These are phyloP conservation scores for Macrotis lagotis DNA, from an alignment of 2,113 vertebrate genomes.

Conservation along the genomic window DNA sequence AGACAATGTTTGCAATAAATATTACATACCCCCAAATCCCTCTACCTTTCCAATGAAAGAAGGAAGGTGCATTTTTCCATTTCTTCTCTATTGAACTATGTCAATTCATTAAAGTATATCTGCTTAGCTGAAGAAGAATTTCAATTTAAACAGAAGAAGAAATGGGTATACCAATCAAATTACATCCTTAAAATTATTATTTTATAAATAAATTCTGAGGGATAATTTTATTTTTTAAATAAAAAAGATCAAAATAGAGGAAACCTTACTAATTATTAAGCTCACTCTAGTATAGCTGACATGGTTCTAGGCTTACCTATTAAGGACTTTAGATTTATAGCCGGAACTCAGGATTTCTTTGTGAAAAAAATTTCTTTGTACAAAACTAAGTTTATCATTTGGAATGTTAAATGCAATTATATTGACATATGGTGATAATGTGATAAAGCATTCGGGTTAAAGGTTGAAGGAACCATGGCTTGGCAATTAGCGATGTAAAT, in stretches of 20 bases:
- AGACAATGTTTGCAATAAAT: background rate
- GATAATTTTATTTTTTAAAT: slow-evolving; percentile 35
- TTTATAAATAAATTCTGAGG: slow-evolving; percentile 19
- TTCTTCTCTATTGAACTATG: background rate
- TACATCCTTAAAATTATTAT: background rate
- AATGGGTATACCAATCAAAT: background rate
- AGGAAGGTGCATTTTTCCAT: background rate
- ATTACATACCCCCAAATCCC: background rate
- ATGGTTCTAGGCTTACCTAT: slow-evolving; percentile 24
- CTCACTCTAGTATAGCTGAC: slow-evolving; percentile 7
- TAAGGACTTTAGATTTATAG: slow-evolving; percentile 52
- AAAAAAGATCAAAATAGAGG: slow-evolving; percentile 16
- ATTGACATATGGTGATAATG: slow-evolving; percentile 90
- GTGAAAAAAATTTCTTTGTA: slow-evolving; percentile 77
- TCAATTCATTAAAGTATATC: background rate
- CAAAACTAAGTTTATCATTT: slow-evolving; percentile 83
- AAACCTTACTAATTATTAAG: slow-evolving; percentile 25
- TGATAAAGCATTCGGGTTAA: slow-evolving; percentile 89
- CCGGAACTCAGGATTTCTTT: slow-evolving; percentile 64
- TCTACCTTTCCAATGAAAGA: background rate
- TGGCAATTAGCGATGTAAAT: slow-evolving; percentile 95
- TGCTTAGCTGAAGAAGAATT: background rate
- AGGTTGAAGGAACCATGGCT: slow-evolving; percentile 89
- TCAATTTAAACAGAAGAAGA: background rate
- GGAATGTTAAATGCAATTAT: slow-evolving; percentile 88